Evolutionary conservation across 30 jellyfish, hydroid and myxozoan species (phyloP), one percentile per base, ranked within the genome.

Genomic region (Hydractinia symbiolongicarpus): DNA sequence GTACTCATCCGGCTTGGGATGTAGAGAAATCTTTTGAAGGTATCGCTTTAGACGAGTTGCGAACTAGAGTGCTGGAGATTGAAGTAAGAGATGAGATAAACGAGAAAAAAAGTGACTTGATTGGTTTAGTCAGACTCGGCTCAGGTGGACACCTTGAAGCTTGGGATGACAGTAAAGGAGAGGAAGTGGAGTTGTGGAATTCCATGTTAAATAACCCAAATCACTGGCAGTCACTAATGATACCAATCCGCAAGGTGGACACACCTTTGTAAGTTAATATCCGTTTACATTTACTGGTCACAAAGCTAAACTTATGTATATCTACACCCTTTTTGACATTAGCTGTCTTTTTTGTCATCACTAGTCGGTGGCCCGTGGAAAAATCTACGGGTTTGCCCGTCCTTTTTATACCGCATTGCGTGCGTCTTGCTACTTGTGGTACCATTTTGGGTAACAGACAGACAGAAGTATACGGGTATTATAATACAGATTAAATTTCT

Each of bases 161-260:
- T 44, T 93, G 96, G 96, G 99, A 93, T 67, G 96, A 93, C 80
- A 76, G 95, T 55, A 67, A 76, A 9, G 99, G 90, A n/a, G 85
- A 91, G 4, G 99, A 93, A 69, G 72, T 73, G 14, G 96, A 81
- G 21, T 66, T 93, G 50, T 93, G 99, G 99, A 67, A 58, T 17
- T 89, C 95, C 54, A 85, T 86, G 95, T 55, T 81, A 64, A 88
- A 84, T 55, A 93, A 84, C 72, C 95, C 95, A 57, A 82, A 88
- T 83, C 19, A 81, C 30, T 93, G 96, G 96, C 82, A 72, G 20
- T 21, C 71, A 61, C 53, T 81, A 73, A 73, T 83, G 88, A 60
- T 93, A 5, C 96, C 96, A 4, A 72, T 72, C 64, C n/a, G 64
- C 4, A 8, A 15, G 19, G 64, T 17, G 81, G 58, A 72, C 9